Base-by-base conservation (phyloP, 1,140 invertebrate species). In the Periplaneta americana region DNA sequence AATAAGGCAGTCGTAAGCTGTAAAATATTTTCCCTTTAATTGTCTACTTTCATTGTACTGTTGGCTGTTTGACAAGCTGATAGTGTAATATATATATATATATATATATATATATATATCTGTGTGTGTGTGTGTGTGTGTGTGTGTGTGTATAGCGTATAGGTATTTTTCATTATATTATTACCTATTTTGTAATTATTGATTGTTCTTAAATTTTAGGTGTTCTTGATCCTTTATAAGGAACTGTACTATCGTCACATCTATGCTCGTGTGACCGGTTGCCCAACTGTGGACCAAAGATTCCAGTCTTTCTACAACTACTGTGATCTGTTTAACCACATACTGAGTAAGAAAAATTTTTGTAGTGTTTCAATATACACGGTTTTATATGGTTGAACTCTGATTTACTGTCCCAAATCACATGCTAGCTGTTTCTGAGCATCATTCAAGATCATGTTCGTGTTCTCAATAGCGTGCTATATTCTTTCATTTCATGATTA, bases 271-370 rank as follows among this genome's bases (percentile, higher is more conserved):
- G 93, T 96, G 75, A 93, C 95, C 82, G 94, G 94, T 15, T 96
- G 96, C 0, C 97, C 98, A 2, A 95, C 94, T 33, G 89, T 99
- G 76, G 95, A 98, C 48, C 96, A 99, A 86, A 31, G 81, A 34
- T 96, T 98, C 88, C 94, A 96, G 84, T 99, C 98, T 0, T 99
- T 99, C 88, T 98, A 94, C 88, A 99, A 99, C 89, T 99, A 99
- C 86, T 99, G 98, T 89, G 95, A 98, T 86, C 91, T 99, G 13
- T 99, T 99, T 89, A 99, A 99, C 88, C 96, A 96, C 85, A 99
- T 99, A 85, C 89, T 84, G 33, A 80, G 83, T 83, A 82, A 83
- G 82, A 81, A 75, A 34, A 31, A 34, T 17, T 78, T 78, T 15
- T 34, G 35, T 78, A 2, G 13, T 75, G 32, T n/a, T 75, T 31